phyloP scores from a whole-genome alignment of 35 echinoderm and acorn worm species.

The Heliocidaris erythrogramma region DNA sequence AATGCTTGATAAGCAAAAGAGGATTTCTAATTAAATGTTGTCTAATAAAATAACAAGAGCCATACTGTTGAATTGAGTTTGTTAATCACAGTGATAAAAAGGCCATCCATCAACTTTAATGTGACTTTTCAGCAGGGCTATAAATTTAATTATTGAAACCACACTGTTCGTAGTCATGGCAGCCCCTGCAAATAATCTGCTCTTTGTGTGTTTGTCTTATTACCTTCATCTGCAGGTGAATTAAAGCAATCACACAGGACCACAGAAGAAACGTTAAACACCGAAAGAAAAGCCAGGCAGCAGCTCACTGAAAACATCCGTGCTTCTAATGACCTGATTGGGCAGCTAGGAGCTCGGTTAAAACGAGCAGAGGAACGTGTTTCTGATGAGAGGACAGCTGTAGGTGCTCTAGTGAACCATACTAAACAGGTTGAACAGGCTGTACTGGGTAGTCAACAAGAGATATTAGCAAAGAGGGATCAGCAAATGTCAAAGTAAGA shows the following conservation, averaged over 20 bases:
- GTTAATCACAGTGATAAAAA: too few species aligned
- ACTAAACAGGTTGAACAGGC: conserved; percentile 99
- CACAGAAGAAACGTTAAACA: conserved; percentile 74
- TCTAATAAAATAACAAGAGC: too few species aligned
- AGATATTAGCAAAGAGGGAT: conserved; percentile 85
- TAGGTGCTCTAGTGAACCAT: conserved; percentile 94
- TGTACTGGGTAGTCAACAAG: conserved; percentile 94
- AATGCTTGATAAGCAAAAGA: too few species aligned
- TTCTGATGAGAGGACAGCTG: conserved; percentile 91
- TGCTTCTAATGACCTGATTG: conserved; percentile 95
- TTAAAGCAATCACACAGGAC: conserved; percentile 81
- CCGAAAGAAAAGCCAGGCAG: conserved; percentile 76
- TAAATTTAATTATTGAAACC: too few species aligned
- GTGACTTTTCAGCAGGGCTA: too few species aligned
- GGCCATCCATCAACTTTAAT: too few species aligned
- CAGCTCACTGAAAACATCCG: conserved; percentile 95
- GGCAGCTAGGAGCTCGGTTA: conserved; percentile 90
- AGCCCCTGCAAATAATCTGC: background rate
- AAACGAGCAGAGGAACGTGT: conserved; percentile 95
- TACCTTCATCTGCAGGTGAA: conserved; percentile 58
- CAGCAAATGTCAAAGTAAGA: conserved; percentile 92
- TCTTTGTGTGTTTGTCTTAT: background rate
- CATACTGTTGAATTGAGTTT: too few species aligned
- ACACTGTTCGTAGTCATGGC: too few species aligned
- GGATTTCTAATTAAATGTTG: too few species aligned